Base-by-base conservation (phyloP, 2,797 vertebrate species). In the Sandelia bainsii region DNA sequence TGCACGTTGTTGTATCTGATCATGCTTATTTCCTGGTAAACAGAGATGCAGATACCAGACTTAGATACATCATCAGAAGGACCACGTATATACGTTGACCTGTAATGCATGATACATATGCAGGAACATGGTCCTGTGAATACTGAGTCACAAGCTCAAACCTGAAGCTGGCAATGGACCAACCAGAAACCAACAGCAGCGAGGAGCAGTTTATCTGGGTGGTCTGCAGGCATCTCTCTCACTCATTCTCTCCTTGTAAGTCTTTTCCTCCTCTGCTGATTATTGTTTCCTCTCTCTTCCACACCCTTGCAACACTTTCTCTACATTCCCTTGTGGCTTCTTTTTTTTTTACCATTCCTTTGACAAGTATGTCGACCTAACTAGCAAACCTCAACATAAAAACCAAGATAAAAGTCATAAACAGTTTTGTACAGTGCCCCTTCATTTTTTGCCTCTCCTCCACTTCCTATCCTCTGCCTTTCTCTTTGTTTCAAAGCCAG, bases 331-430 rank as follows among this genome's bases (percentile, higher is more conserved):
- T 45, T 4, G 5, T 44, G 7, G 17, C 40, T 58, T 48, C 69
- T 52, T 32, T 61, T 39, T 52, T 32, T 61, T 39, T 25, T 29
- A 27, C 29, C 48, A 20, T 52, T 54, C 44, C 6, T 49, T 70
- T 46, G 6, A 63, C 50, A 52, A 20, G 34, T 44, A n/a, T 29
- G 27, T 72, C 87, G 88, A 85, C 93, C 91, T 80, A 44, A 48
- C 80, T 77, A 93, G 91, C 90, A 91, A 78, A 86, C 84, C 58
- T 76, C 57, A 81, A 92, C 93, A 93, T 93, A 94, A 95, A 94
- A 96, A 94, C 83, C 77, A 69, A 85, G 94, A 96, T 96, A 94
- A 93, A 94, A 93, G 93, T 93, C 93, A 93, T 95, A 95, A 96
- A 96, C 94, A 95, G 90, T 92, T 93, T 88, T 90, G 54, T 51